phyloP scores from a whole-genome alignment of 2,113 vertebrate genomes.

The Cebus imitator region DNA sequence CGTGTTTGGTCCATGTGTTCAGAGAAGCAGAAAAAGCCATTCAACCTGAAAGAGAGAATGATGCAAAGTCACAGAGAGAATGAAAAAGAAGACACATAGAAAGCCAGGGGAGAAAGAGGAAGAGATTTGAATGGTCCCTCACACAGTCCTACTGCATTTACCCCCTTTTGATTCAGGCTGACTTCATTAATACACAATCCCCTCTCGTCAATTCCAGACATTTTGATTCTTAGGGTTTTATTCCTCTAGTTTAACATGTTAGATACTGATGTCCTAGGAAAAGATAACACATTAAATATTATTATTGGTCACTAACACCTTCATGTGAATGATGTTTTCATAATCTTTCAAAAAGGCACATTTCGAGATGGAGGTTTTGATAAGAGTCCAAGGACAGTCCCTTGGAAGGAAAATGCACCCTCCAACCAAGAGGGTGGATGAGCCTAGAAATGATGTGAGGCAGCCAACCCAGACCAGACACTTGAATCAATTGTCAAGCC shows the following conservation, averaged over 20 bases:
- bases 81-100: neutral
- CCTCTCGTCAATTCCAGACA: neutral
- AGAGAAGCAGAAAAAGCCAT: neutral
- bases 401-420: neutral
- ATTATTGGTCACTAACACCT: neutral
- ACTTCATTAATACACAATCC: neutral
- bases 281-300: neutral
- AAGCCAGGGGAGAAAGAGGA: neutral
- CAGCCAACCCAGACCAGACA: neutral
- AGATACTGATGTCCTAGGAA: neutral
- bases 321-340: neutral
- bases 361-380: neutral
- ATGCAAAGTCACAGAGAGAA: neutral
- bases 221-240: neutral
- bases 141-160: neutral
- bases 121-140: neutral
- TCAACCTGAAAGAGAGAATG: neutral
- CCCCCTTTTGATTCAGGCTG: neutral
- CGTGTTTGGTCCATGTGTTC: neutral
- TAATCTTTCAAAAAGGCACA: slow-evolving; percentile 7
- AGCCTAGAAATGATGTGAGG: neutral
- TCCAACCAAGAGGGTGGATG: neutral
- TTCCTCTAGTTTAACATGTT: slow-evolving; percentile 32
- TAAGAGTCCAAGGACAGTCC: neutral
- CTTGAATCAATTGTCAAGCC: neutral